Base-by-base conservation (phyloP, 2,797 vertebrate genomes). In the Chaenodraco wilsoni region DNA sequence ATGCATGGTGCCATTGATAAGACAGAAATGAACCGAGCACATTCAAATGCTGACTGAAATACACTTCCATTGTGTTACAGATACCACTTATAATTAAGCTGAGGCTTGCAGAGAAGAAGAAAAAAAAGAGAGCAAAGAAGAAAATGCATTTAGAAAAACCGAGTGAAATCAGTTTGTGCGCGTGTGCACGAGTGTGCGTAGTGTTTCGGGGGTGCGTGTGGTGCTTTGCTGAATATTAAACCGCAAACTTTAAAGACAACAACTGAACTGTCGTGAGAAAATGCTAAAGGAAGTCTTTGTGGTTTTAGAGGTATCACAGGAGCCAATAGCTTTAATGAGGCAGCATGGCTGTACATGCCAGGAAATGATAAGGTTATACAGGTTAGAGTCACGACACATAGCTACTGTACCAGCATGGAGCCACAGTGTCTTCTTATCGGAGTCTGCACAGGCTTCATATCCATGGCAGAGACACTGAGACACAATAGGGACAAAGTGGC, bases 251-350 rank as follows among this genome's bases (percentile, higher is more conserved):
- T 88, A 87, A 92, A 90, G 82, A 88, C 78, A 90, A 90, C 88
- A 91, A 85, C 73, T 82, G 65, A 83, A 84, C 84, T 64, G 21
- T 80, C 76, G 88, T 91, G 92, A 94, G 92, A 92, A 90, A 89
- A 84, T 87, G 88, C 91, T 88, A 86, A 76, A 93, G 93, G 93
- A 96, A 94, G 93, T 92, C 81, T 60, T 76, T 86, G 88, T 94
- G 92, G 93, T 92, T 94, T 94, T 88, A 81, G 87, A 85, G 76
- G 90, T 88, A 91, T 89, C 90, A 78, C 82, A 86, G 76, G 88
- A 87, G 89, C 89, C 92, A 89, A 90, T 93, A 87, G 89, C 86
- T 92, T 93, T 94, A 94, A 94, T 94, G 93, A 94, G 88, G 89
- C 89, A 89, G 87, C 82, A 76, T 79, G 91, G 91, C 91, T 92